Evolutionary conservation across 2,888 invertebrate genomes (phyloP).

Genomic region (Nezara viridula): DNA sequence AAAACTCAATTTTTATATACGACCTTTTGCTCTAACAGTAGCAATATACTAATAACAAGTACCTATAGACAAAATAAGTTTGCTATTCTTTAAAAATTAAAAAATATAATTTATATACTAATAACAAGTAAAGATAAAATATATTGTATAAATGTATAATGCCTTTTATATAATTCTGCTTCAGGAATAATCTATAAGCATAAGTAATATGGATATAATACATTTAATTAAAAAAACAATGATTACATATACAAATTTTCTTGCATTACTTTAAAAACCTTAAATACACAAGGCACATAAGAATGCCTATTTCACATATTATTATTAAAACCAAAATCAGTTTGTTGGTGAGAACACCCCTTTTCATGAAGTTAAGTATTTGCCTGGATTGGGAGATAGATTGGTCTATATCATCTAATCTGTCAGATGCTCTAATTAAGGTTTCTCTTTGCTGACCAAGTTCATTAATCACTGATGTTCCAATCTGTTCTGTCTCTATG

Average conservation of each 20-base stretch:
- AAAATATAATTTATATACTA: no score
- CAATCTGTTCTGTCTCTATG: constrained; percentile 85
- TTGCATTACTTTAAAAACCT: constrained; percentile 60
- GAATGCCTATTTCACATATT: constrained; percentile 77
- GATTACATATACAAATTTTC: background rate
- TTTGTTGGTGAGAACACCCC: constrained; percentile 82
- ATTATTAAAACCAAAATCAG: constrained; percentile 81
- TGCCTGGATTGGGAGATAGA: constrained; percentile 77
- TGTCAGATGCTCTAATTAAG: constrained; percentile 76
- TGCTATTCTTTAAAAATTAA: no score
- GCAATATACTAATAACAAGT: no score
- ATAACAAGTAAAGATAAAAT: no score
- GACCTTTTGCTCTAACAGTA: no score
- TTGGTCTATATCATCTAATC: constrained; percentile 80
- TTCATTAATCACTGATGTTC: constrained; percentile 82
- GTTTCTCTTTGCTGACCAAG: constrained; percentile 83
- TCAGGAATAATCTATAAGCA: no score
- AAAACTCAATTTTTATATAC: no score
- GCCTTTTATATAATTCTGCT: background rate
- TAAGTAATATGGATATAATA: no score
- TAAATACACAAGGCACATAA: constrained; percentile 71
- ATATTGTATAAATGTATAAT: background rate
- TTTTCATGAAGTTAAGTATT: constrained; percentile 77
- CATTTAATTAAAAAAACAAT: no score
- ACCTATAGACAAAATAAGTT: no score